These are phyloP conservation scores for Pycnonotus jocosus DNA, from an alignment of 2,113 vertebrate genomes.

Conservation along the genomic window DNA sequence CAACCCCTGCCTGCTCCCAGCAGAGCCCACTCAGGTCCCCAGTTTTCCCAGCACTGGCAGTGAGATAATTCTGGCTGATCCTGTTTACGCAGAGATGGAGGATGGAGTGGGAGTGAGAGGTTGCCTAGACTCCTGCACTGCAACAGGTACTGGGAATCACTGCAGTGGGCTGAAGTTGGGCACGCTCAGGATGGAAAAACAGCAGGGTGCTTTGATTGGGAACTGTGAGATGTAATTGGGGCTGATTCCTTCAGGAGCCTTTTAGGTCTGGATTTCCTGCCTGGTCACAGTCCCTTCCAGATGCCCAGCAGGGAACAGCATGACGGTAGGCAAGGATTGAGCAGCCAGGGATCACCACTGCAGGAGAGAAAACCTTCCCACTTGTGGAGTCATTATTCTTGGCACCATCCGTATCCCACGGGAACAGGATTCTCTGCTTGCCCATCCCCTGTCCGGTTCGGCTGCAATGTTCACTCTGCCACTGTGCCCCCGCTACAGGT, in stretches of 20 bases:
- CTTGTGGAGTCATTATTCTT: neutral
- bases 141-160: accelerated
- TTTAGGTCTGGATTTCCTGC: neutral
- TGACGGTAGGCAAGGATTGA: accelerated
- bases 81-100: neutral
- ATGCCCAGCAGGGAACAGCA: accelerated
- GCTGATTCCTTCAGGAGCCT: neutral
- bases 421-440: too few species aligned
- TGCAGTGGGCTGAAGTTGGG: accelerated
- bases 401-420: accelerated
- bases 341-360: neutral
- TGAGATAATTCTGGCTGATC: neutral
- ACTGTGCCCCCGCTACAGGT: neutral
- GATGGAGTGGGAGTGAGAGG: neutral
- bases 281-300: accelerated
- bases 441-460: accelerated
- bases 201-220: accelerated
- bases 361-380: neutral
- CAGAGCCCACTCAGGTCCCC: neutral
- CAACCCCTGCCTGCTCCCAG: neutral
- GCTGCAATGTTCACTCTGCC: neutral
- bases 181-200: neutral
- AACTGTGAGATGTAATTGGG: neutral
- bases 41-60: neutral
- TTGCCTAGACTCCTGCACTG: neutral